Base-by-base conservation (phyloP, 2,113 vertebrate species). In the Etia nguti region DNA sequence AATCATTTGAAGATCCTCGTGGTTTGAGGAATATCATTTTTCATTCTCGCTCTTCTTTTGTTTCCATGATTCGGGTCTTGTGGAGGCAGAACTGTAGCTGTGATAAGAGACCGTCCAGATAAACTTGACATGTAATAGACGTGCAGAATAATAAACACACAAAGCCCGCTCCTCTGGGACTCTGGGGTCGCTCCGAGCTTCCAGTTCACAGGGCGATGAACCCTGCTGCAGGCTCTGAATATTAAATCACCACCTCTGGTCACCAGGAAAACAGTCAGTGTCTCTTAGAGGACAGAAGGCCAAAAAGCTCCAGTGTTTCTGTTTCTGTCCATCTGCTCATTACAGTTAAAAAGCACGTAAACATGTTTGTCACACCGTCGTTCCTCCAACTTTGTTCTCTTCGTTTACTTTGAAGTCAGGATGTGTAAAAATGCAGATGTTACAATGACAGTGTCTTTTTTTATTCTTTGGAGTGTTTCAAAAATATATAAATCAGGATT, bases 91-190 rank as follows among this genome's bases (percentile, higher is more conserved):
- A 24, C 65, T n/a, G 65, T 55, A 57, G 43, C 43, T 2, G 20
- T 73, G 86, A 90, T 92, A 65, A 84, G 84, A 86, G 84, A 73
- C 24, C 68, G 13, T 3, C 59, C 56, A 57, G 38, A 88, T 46
- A 26, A 75, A 57, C 4, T 60, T 79, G 86, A 88, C 60, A 11
- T 48, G 83, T 57, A 48, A 80, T 1, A 46, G 48, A 65, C 62
- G 70, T 26, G 20, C 8, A 56, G 81, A 57, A 62, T 84, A 62
- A 88, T 79, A 68, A 88, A 46, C 41, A 56, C 79, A 41, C 8
- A 3, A 10, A 10, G n/a, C 54, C 41, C 13, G 79, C 70, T 82
- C 86, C 86, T 4, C 52, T 8, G 73, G 82, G 87, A 24, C 18
- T 7, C 75, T 80, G 75, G 70, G 81, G 55, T 68, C 24, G 8